phyloP scores from a whole-genome alignment of 1,140 invertebrate genomes.

The Plutomurus gul region DNA sequence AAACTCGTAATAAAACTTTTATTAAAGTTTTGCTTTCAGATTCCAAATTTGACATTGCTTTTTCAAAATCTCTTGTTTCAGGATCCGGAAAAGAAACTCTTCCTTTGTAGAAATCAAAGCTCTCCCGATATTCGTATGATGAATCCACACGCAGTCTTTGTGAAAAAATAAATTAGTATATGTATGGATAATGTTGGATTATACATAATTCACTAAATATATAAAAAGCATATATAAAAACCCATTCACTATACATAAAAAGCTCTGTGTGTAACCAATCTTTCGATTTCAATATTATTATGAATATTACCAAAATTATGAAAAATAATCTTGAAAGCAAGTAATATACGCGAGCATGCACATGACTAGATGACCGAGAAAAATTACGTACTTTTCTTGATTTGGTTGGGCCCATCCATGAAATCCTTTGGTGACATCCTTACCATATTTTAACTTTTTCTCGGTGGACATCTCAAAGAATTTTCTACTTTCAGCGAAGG shows the following conservation, averaged over 20 bases:
- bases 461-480: conserved; percentile 41
- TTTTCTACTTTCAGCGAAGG: conserved; percentile 33
- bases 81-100: conserved; percentile 5
- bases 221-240: too few relatives aligned
- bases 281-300: too few relatives aligned
- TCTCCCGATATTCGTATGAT: neutral
- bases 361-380: too few relatives aligned
- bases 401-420: conserved; percentile 41
- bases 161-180: neutral
- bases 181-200: neutral
- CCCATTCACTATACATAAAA: too few relatives aligned
- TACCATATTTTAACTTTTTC: conserved; percentile 37
- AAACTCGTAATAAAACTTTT: conserved; percentile 8
- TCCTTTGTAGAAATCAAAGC: conserved; percentile 16
- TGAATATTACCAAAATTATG: too few relatives aligned
- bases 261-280: too few relatives aligned
- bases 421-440: conserved; percentile 18
- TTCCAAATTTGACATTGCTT: neutral
- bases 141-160: neutral
- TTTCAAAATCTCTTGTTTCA: conserved; percentile 10
- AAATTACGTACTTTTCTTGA: conserved; percentile 41
- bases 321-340: too few relatives aligned
- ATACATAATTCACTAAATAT: too few relatives aligned
- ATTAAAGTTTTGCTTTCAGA: conserved; percentile 12
- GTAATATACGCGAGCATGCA: too few relatives aligned